Percentiles rank a stretch among this genome's conserved stretches.
phyloP scores from a whole-genome alignment of 1,140 invertebrate species.

The Pseudomyrmex sp. region DNA sequence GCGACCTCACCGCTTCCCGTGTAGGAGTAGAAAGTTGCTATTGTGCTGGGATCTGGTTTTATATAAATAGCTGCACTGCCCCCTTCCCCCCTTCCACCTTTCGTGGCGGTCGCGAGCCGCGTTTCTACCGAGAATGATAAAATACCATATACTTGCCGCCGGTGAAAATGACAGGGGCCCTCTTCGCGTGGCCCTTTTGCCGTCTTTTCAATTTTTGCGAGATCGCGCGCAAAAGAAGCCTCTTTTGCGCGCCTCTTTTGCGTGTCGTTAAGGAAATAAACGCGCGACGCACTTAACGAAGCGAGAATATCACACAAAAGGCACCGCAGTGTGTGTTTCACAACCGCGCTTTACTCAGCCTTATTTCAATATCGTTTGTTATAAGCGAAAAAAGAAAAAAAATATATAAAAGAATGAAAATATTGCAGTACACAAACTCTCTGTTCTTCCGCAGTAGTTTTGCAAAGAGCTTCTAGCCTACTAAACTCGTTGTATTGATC shows the following conservation, averaged over 20 bases:
- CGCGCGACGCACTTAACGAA: background rate
- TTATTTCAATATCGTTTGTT: background rate
- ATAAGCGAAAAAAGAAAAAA: background rate
- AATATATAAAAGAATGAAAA: background rate
- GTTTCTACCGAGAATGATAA: slow-evolving; percentile 66
- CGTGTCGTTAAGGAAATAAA: background rate
- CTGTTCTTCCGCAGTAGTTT: background rate
- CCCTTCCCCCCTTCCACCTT: too few relatives aligned
- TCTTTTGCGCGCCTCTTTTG: background rate
- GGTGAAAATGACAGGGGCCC: background rate
- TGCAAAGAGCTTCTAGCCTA: slow-evolving; percentile 2
- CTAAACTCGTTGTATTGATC: slow-evolving; percentile 19
- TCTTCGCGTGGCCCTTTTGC: background rate
- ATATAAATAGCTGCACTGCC: slow-evolving; percentile 78
- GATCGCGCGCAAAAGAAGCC: background rate
- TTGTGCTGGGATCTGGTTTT: slow-evolving; percentile 80
- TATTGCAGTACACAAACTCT: too few relatives aligned
- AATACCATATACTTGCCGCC: slow-evolving; percentile 30
- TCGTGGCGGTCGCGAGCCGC: slow-evolving; percentile 22
- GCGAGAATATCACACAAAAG: background rate
- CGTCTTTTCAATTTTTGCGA: slow-evolving; percentile 17
- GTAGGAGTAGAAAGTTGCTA: slow-evolving; percentile 82
- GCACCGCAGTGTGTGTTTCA: background rate
- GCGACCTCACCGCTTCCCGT: slow-evolving; percentile 70
- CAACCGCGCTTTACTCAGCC: background rate